Conservation (phyloP, 2,888 invertebrate genomes). For the Eupsilia transversa region DNA sequence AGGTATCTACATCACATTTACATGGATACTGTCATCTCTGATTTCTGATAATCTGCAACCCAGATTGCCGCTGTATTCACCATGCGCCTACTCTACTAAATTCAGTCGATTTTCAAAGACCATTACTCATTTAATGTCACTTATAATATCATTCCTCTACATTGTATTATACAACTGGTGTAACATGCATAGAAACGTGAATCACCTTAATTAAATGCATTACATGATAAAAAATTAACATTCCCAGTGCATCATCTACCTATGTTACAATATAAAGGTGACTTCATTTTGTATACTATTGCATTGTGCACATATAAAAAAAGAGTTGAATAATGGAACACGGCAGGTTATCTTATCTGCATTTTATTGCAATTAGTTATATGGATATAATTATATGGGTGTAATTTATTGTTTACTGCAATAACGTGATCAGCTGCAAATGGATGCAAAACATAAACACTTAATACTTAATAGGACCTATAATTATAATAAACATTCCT, state of each 20-base stretch:
- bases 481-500: not conserved
- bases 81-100: no score
- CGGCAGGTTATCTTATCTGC: constrained; percentile 30
- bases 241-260: constrained; percentile 1
- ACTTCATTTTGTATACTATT: constrained; percentile 27
- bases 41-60: not conserved
- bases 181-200: constrained; percentile 8
- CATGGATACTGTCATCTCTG: not conserved
- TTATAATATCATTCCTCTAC: not conserved
- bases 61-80: not conserved
- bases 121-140: not conserved
- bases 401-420: constrained; percentile 21
- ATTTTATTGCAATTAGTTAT: constrained; percentile 54
- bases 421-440: not conserved
- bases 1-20: not conserved
- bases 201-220: constrained; percentile 10
- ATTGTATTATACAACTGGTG: no score
- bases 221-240: constrained; percentile 21
- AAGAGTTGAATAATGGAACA: constrained; percentile 49
- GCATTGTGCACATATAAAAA: constrained; percentile 38
- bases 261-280: constrained; percentile 13
- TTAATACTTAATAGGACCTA: constrained; percentile 1
- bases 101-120: no score
- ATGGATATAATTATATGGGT: constrained; percentile 3
- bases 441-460: not conserved